Evolutionary conservation across 1,140 invertebrate species (phyloP).

Genomic region (Spodoptera frugiperda): DNA sequence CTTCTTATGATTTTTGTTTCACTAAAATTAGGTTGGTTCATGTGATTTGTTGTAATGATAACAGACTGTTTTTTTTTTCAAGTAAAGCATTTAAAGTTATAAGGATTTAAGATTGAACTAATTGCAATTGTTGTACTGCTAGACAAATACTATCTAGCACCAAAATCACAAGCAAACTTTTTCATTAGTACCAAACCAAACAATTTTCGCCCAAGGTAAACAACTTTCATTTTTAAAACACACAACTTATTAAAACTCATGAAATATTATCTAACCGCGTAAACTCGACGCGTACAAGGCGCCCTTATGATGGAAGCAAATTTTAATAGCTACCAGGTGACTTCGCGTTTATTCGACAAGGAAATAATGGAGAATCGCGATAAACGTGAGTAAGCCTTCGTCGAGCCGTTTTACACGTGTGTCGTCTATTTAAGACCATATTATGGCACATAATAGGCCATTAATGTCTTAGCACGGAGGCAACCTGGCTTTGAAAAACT

Average conservation of each 20-base stretch:
- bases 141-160: no score
- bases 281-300: constrained; percentile 24
- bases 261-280: constrained; percentile 20
- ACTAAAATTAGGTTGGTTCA: no score
- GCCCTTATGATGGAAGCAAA: constrained; percentile 24
- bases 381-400: constrained; percentile 37
- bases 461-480: constrained; percentile 32
- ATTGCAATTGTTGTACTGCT: no score
- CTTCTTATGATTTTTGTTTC: no score
- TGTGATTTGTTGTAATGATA: no score
- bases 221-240: constrained; percentile 12
- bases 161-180: background rate
- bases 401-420: constrained; percentile 38
- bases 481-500: constrained; percentile 14
- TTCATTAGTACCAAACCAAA: background rate
- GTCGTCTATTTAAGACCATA: constrained; percentile 30
- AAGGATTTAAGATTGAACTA: no score
- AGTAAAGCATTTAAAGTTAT: no score
- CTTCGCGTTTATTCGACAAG: constrained; percentile 27
- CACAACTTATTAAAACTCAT: constrained; percentile 11
- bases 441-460: constrained; percentile 39
- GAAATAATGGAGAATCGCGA: constrained; percentile 34
- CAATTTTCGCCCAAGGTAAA: background rate
- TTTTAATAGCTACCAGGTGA: constrained; percentile 42
- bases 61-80: no score